Evolutionary conservation across 2,888 invertebrate species (phyloP), one percentile per base, ranked within the genome.

Genomic region (Timandra comae): DNA sequence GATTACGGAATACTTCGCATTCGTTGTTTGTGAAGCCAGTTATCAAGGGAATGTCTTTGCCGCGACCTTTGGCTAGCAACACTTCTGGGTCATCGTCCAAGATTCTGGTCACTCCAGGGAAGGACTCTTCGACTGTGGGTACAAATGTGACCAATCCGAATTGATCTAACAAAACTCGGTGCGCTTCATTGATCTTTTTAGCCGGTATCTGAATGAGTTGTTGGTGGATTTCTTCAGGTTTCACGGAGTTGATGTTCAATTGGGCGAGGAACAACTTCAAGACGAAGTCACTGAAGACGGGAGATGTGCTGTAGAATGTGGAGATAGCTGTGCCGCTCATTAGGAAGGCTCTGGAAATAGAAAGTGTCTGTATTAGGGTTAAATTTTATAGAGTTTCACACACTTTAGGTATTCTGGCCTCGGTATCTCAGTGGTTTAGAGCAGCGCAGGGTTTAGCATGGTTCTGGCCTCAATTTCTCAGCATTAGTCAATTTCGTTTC

Each of bases 231-330:
- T 60, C 59, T 1, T 69, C 67, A 1, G 73, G 49, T 26, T 74
- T 65, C 0, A 68, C 65, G 3, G 66, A 43, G 32, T 65, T 72
- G 31, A 81, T 66, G 32, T 63, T 89, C 74, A 91, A 55, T 61
- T 79, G 34, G 35, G 56, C 43, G 55, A 87, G 44, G 36, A 80
- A 61, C 10, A 56, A 24, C 6, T 50, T 52, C 6, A 65, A 54
- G 2, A 66, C 40, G 3, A 46, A 44, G 36, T 72, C 51, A 1
- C 78, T 71, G 41, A 54, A 75, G 1, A 29, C 22, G 2, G 80
- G 77, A 1, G 74, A 72, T 0, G 65, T 33, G 22, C 70, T 75
- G 44, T 52, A 71, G 46, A 74, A 76, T 5, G 59, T 51, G 1
- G 66, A 58, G 9, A 56, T 54, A 0, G 62, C 73, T 3, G 63